Conservation (phyloP, 1,140 invertebrate genomes). For the Zaprionus tsacasi region DNA sequence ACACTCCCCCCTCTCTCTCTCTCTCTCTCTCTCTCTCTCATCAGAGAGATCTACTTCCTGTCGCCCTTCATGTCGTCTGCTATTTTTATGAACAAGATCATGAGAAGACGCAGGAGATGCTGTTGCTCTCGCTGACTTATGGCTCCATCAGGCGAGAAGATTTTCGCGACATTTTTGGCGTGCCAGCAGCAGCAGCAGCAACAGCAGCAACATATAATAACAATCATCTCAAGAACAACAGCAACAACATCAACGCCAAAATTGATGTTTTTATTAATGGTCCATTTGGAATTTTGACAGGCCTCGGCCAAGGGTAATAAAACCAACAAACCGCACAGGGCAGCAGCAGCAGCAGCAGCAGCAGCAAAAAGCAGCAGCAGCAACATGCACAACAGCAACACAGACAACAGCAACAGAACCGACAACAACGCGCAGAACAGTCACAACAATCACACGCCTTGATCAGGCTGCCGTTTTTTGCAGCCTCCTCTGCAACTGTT, state of each 20-base stretch:
- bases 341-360: slow-evolving; percentile 8
- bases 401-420: slow-evolving; percentile 6
- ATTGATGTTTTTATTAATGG: slow-evolving; percentile 84
- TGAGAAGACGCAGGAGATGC: not conserved
- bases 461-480: not conserved
- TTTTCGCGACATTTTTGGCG: slow-evolving; percentile 68
- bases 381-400: slow-evolving; percentile 38
- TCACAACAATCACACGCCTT: not conserved
- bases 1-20: not conserved
- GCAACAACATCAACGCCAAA: slow-evolving; percentile 39
- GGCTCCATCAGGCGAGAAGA: slow-evolving; percentile 61
- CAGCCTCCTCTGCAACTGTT: no score
- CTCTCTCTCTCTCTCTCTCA: not conserved
- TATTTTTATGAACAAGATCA: slow-evolving; percentile 74
- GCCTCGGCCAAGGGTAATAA: slow-evolving; percentile 71
- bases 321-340: slow-evolving; percentile 25
- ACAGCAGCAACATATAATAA: slow-evolving; percentile 13
- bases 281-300: slow-evolving; percentile 82
- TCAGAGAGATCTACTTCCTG: slow-evolving; percentile 4
- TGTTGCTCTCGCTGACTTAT: slow-evolving; percentile 42
- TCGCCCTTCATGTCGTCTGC: slow-evolving; percentile 43
- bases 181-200: slow-evolving; percentile 35
- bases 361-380: slow-evolving; percentile 23
- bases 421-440: no score
- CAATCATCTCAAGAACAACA: slow-evolving; percentile 40